Evolutionary conservation across 2,113 vertebrate genomes (phyloP).

Genomic region (Alosa alosa): DNA sequence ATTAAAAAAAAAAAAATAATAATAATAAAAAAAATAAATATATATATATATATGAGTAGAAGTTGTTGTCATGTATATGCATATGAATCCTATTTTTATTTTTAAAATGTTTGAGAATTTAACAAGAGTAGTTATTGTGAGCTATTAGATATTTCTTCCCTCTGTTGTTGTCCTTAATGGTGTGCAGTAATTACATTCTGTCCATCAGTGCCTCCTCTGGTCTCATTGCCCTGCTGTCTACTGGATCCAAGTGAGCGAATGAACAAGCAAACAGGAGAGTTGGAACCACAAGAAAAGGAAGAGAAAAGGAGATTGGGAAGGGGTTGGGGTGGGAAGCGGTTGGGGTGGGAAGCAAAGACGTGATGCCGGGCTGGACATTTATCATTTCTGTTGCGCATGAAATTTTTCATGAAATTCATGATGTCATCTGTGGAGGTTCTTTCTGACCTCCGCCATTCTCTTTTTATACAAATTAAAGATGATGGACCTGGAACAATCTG

Average conservation of each 20-base stretch:
- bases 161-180: constrained; percentile 72
- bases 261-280: constrained; percentile 6
- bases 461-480: constrained; percentile 73
- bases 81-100: no score
- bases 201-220: constrained; percentile 95
- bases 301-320: not conserved
- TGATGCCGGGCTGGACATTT: constrained; percentile 4
- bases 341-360: not conserved
- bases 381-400: constrained; percentile 58
- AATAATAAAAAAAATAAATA: not conserved
- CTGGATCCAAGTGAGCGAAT: constrained; percentile 86
- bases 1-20: not conserved
- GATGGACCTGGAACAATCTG: constrained; percentile 37
- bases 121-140: not conserved
- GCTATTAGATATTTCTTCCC: not conserved
- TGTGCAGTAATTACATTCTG: constrained; percentile 90
- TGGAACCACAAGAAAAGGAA: not conserved
- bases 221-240: constrained; percentile 94
- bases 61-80: no score
- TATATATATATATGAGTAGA: no score
- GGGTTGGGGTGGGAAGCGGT: constrained; percentile 24
- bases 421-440: constrained; percentile 58
- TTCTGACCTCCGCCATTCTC: constrained; percentile 52
- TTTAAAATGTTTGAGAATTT: no score
- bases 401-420: constrained; percentile 67